phyloP scores from a whole-genome alignment of 92 coral and sea anemone genomes.

The Siderastrea radians region DNA sequence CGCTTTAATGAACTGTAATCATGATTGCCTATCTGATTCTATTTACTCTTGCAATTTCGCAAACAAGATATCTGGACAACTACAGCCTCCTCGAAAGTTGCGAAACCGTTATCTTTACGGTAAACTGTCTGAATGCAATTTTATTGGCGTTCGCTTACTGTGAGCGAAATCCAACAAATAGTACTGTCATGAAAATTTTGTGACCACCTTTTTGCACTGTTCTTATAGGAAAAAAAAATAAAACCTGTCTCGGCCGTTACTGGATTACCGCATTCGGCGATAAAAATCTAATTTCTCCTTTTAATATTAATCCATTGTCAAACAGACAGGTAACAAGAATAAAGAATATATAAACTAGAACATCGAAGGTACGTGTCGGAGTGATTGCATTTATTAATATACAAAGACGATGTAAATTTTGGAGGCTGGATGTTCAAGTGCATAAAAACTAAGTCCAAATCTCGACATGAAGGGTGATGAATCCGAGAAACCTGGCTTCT shows the following conservation, averaged over 20 bases:
- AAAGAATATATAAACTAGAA: not conserved
- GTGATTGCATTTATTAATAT: too few relatives aligned
- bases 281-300: not conserved
- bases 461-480: too few relatives aligned
- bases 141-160: not conserved
- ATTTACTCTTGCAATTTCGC: too few relatives aligned
- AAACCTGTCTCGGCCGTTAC: too few relatives aligned
- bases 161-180: not conserved
- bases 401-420: too few relatives aligned
- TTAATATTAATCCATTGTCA: not conserved
- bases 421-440: too few relatives aligned
- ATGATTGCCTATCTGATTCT: too few relatives aligned
- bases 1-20: too few relatives aligned
- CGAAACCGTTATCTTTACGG: not conserved
- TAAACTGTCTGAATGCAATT: not conserved
- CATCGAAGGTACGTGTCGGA: not conserved
- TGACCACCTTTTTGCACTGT: not conserved
- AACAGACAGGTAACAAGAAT: not conserved
- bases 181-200: not conserved
- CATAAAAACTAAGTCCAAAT: too few relatives aligned
- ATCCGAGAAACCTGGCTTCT: too few relatives aligned
- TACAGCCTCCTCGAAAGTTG: not conserved
- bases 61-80: too few relatives aligned
- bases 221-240: not conserved
- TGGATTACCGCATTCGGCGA: not conserved